Evolutionary conservation across 1,140 invertebrate genomes (phyloP), one percentile per base, ranked within the genome.

Genomic region (Cyclina sinensis): DNA sequence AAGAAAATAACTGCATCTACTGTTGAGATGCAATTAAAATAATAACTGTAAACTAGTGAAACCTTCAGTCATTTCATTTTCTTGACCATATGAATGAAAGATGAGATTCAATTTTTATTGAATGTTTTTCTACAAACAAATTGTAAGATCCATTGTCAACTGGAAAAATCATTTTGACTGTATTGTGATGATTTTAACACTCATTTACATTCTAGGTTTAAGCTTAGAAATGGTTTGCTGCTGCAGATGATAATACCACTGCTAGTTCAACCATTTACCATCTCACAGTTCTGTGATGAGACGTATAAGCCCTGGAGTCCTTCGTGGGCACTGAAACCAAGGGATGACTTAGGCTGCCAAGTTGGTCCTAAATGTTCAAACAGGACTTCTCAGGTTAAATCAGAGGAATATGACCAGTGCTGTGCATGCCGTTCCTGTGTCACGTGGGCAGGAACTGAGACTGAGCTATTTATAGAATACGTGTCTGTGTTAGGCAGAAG

Each of bases 391-490:
- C 57, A 1, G 27, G 24, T 27, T 11, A 24, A 62, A 27, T 27
- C 1, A 4, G 48, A 79, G 21, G 24, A 51, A 32, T 79, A 30
- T 54, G 48, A 79, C 12, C 1, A 54, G 27, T 83, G 80, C 27
- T 83, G 80, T 65, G 27, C 4, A 16, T 83, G 80, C 27, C 1
- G n/a, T 9, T 62, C 54, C 12, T 68, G 43, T 43, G 59, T 35
- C n/a, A n/a, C 30, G 4, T 83, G 80, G 80, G 57, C 21, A 24
- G 80, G 62, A 0, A 48, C 0, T 27, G 80, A 68, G 30, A 30
- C 46, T 21, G 62, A 83, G 11, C 62, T 83, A 32, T 65, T 65
- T 27, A 62, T 83, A n/a, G 84, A 78, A 43, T 86, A 39, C 39
- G 24, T 78, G 0, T 37, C 70, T 24, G 70, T 78, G n/a, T 30